Conservation (phyloP, 1,140 invertebrate species). For the Colletes gigas region DNA sequence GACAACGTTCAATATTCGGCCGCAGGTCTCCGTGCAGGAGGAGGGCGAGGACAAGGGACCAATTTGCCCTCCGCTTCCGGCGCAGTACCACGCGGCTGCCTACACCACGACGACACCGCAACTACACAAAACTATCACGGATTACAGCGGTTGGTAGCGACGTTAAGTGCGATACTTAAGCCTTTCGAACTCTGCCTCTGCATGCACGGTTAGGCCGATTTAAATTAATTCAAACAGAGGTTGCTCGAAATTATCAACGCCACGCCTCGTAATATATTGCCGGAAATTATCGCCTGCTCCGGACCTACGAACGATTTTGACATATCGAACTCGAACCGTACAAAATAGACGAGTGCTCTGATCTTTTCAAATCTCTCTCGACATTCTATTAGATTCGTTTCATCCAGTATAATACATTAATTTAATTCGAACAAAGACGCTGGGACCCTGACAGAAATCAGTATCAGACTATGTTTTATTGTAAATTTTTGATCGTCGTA, state of each 20-base stretch:
- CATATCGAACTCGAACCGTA: no score
- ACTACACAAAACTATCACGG: constrained; percentile 77
- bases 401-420: no score
- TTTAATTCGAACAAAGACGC: no score
- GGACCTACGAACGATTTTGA: background rate
- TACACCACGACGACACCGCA: constrained; percentile 76
- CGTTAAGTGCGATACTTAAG: constrained; percentile 46
- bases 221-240: constrained; percentile 38
- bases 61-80: constrained; percentile 78
- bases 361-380: no score
- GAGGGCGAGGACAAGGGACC: constrained; percentile 76
- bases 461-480: no score
- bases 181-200: constrained; percentile 35
- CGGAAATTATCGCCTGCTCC: constrained; percentile 10
- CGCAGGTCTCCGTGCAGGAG: constrained; percentile 75
- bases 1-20: constrained; percentile 75
- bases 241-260: constrained; percentile 16
- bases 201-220: constrained; percentile 34
- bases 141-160: constrained; percentile 71
- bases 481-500: no score
- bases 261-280: background rate
- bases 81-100: constrained; percentile 75
- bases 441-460: no score
- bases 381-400: no score
- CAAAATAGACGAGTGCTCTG: no score